These are phyloP conservation scores for Etheostoma cragini DNA, from an alignment of 2,113 vertebrate genomes.

Conservation along the genomic window DNA sequence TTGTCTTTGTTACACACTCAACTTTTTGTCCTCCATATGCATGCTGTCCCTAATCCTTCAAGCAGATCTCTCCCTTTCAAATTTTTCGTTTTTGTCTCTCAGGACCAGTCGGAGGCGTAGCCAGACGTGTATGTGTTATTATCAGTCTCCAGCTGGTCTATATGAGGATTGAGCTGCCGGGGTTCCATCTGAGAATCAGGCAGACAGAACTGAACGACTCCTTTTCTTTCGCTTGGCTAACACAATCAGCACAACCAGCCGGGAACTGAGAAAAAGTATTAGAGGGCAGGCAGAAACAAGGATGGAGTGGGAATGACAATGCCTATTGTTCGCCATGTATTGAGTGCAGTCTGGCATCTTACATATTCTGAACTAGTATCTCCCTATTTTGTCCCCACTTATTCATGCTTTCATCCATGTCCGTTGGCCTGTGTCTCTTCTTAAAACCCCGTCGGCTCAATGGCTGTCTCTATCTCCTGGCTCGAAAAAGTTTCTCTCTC, in stretches of 20 bases:
- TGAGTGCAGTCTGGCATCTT: conserved; percentile 54
- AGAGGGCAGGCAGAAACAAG: conserved; percentile 51
- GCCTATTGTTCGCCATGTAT: conserved; percentile 50
- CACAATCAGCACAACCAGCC: conserved; percentile 66
- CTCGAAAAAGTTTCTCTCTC: conserved; percentile 15
- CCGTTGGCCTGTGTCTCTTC: conserved; percentile 38
- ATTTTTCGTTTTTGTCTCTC: conserved; percentile 45
- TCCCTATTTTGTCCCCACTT: conserved; percentile 48
- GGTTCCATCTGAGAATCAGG: conserved; percentile 63
- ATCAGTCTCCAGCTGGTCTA: conserved; percentile 64
- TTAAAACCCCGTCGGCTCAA: conserved; percentile 12
- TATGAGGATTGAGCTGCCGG: conserved; percentile 43
- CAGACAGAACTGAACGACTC: conserved; percentile 56
- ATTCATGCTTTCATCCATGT: conserved; percentile 52
- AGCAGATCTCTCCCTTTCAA: conserved; percentile 50
- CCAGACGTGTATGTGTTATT: conserved; percentile 62
- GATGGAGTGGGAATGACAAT: conserved; percentile 72
- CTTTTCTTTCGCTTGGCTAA: conserved; percentile 57
- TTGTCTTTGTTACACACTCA: conserved; percentile 26
- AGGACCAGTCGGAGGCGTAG: conserved; percentile 29
- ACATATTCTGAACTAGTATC: conserved; percentile 61
- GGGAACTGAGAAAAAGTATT: conserved; percentile 68
- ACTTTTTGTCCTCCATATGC: conserved; percentile 62
- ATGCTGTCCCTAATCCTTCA: conserved; percentile 59
- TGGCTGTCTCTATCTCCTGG: conserved; percentile 37